A percentile compares a stretch with the other conserved stretches of the same genome.
These are phyloP conservation scores for Tetraodon nigroviridis DNA, from an alignment of 2,113 vertebrate genomes.

Conservation along the genomic window DNA sequence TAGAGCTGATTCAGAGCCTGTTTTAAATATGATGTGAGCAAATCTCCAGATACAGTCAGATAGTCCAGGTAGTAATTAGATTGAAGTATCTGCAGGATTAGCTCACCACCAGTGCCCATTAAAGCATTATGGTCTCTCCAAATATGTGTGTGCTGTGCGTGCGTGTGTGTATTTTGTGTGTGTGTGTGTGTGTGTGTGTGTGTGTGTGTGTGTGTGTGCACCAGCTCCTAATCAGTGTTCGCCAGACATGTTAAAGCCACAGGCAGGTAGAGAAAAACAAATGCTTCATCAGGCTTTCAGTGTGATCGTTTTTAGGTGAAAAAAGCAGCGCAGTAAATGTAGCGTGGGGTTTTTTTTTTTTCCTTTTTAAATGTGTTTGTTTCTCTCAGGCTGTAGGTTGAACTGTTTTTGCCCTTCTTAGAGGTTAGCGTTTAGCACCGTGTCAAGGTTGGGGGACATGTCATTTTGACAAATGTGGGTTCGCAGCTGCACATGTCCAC, in stretches of 20 bases:
- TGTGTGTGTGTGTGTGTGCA: too few relatives aligned
- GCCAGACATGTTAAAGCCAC: constrained; percentile 39
- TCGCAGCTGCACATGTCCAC: constrained; percentile 19
- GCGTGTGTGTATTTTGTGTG: too few relatives aligned
- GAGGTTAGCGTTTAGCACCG: constrained; percentile 38
- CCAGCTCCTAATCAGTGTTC: constrained; percentile 47
- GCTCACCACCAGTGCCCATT: constrained; percentile 42
- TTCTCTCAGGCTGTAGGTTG: constrained; percentile 5
- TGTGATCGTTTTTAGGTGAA: too few relatives aligned
- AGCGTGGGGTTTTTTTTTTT: not conserved
- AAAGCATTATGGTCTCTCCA: constrained; percentile 10
- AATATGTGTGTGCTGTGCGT: constrained; percentile 13
- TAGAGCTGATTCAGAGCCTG: constrained; percentile 1
- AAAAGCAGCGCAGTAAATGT: too few relatives aligned
- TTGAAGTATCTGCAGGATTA: constrained; percentile 47
- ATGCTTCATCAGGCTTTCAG: too few relatives aligned
- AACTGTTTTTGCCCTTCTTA: constrained; percentile 20
- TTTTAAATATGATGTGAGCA: constrained; percentile 23
- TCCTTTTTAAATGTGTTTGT: constrained; percentile 4
- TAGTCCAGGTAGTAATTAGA: constrained; percentile 32
- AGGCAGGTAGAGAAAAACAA: constrained; percentile 7
- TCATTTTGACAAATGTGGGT: constrained; percentile 41
- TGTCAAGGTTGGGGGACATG: constrained; percentile 42
- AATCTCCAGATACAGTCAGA: constrained; percentile 30
- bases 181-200: too few relatives aligned